These are phyloP conservation scores for Limenitis camilla DNA, from an alignment of 2,888 invertebrate genomes.

Conservation along the genomic window DNA sequence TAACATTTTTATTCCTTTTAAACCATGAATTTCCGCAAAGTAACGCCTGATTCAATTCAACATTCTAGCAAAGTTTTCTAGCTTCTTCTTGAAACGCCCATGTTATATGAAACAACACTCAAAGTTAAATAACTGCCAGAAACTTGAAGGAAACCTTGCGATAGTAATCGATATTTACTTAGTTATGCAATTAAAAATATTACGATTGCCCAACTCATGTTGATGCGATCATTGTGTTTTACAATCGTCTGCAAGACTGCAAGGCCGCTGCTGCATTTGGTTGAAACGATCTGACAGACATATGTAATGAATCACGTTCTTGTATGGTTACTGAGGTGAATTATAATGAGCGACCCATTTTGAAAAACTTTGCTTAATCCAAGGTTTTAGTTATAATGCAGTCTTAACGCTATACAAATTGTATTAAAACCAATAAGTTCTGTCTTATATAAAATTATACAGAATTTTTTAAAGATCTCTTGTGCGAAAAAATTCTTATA, in stretches of 20 bases:
- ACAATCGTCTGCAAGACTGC: slow-evolving; percentile 6
- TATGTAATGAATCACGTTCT: slow-evolving; percentile 21
- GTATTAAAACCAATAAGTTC: too few relatives aligned
- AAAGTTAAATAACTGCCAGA: background rate
- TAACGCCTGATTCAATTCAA: too few relatives aligned
- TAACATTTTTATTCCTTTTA: too few relatives aligned
- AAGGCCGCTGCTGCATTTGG: slow-evolving; percentile 15
- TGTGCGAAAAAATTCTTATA: too few relatives aligned
- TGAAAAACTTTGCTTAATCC: slow-evolving; percentile 7
- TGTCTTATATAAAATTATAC: too few relatives aligned
- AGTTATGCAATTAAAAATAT: slow-evolving; percentile 16
- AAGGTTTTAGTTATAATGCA: too few relatives aligned
- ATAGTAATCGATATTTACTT: background rate
- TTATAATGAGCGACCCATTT: slow-evolving; percentile 19
- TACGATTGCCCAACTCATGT: slow-evolving; percentile 11
- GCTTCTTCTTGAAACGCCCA: background rate
- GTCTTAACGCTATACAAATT: too few relatives aligned
- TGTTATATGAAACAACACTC: background rate
- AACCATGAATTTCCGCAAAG: too few relatives aligned
- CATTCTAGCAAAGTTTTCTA: too few relatives aligned
- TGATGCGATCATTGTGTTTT: slow-evolving; percentile 2
- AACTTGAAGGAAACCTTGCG: background rate
- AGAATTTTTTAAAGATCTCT: too few relatives aligned
- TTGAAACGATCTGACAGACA: slow-evolving; percentile 3
- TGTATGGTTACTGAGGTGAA: slow-evolving; percentile 18